Base-by-base conservation (phyloP, 1,140 invertebrate genomes). In the Ooceraea biroi region DNA sequence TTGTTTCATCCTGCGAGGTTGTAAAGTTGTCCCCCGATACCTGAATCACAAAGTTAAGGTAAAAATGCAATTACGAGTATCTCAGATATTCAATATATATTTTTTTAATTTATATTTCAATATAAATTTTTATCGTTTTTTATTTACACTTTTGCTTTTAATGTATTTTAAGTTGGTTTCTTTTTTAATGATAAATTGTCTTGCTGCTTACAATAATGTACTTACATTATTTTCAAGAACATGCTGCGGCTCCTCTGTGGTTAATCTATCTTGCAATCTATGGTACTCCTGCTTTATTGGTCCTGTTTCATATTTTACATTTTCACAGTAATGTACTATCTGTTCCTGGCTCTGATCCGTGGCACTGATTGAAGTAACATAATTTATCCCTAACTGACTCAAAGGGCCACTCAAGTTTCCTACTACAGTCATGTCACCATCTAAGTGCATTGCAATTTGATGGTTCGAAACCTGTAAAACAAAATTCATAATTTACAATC, bases 361-460 rank as follows among this genome's bases (percentile, higher is more conserved):
- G 4, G 93, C 69, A 60, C 84, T 91, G 63, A 94, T 94, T 0
- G 92, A 89, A 57, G 93, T 93, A 3, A 94, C 94, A 86, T 94
- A 94, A 91, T 94, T 94, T 74, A 94, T 94, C 73, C 91, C 93
- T 82, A 94, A 84, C 30, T 93, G 93, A 84, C 91, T 89, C 5
- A 94, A 87, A 58, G 93, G 91, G 22, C 90, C 91, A 41, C 83
- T 85, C 52, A 94, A 85, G 83, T 93, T 94, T 55, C 90, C 93
- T n/a, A 94, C 93, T 14, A 94, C 93, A n/a, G 93, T 85, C 87
- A 94, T 93, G 27, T 94, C 90, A n/a, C 89, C 90, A 14, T 93
- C 91, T 27, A 94, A 77, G 63, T 94, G 92, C 90, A 94, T 93
- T 17, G 93, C 83, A 71, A 94, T 94, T 77, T 93, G 91, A 87